These are phyloP conservation scores for Acrossocheilus fasciatus DNA, from an alignment of 2,797 vertebrate species.

Conservation along the genomic window DNA sequence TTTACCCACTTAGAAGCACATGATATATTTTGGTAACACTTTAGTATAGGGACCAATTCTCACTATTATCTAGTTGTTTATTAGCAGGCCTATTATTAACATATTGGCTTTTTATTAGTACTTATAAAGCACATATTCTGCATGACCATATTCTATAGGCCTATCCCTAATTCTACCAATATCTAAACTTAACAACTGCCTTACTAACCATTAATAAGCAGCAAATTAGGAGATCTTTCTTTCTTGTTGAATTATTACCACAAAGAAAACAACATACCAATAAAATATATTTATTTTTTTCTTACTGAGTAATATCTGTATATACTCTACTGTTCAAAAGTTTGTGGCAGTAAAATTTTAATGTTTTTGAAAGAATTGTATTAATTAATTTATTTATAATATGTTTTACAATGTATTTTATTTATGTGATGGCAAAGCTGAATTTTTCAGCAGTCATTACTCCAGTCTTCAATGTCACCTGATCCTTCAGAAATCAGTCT, in stretches of 20 bases:
- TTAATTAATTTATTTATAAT: not conserved
- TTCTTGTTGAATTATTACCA: not conserved
- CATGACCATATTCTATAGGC: not conserved
- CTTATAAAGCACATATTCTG: not conserved
- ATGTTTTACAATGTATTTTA: too few species aligned
- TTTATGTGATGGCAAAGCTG: too few species aligned
- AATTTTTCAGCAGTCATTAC: too few species aligned
- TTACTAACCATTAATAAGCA: not conserved
- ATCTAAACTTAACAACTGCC: not conserved
- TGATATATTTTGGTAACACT: not conserved
- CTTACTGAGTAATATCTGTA: too few species aligned
- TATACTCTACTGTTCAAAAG: too few species aligned
- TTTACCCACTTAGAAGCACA: not conserved
- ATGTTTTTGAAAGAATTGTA: not conserved
- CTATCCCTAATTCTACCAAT: not conserved
- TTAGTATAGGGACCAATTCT: too few species aligned
- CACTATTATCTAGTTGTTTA: too few species aligned
- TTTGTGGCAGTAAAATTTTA: too few species aligned
- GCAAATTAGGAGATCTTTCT: not conserved
- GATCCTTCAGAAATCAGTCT: too few species aligned
- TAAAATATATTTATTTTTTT: conserved; percentile 16
- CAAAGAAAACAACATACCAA: conserved; percentile 20
- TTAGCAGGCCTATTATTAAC: not conserved
- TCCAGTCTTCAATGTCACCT: too few species aligned
- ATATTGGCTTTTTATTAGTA: not conserved